phyloP scores from a whole-genome alignment of 2,888 invertebrate species.

The Choristoneura rosaceana region DNA sequence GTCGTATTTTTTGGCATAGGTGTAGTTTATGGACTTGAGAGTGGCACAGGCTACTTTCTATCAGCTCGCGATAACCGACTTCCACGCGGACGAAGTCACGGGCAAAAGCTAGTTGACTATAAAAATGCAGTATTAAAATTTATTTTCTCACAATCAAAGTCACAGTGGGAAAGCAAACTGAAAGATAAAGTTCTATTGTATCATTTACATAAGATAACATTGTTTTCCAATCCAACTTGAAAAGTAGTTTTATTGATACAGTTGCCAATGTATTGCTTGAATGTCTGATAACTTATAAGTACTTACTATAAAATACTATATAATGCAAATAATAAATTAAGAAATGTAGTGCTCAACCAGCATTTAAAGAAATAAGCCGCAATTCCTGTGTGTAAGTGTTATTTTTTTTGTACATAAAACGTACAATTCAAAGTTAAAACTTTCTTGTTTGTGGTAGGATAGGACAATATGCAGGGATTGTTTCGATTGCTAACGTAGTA shows the following conservation, averaged over 20 bases:
- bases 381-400: not conserved
- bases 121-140: too few species aligned
- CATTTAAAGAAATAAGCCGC: not conserved
- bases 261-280: slow-evolving; percentile 2
- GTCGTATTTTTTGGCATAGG: too few species aligned
- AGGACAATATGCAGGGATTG: too few species aligned
- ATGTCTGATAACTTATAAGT: not conserved
- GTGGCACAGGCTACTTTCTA: too few species aligned
- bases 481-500: too few species aligned
- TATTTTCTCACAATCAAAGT: too few species aligned
- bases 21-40: too few species aligned
- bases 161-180: slow-evolving; percentile 16
- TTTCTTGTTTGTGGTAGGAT: too few species aligned
- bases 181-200: slow-evolving; percentile 23
- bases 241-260: slow-evolving; percentile 17
- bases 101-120: too few species aligned
- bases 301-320: not conserved
- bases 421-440: not conserved
- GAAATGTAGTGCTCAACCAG: not conserved
- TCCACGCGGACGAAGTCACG: too few species aligned
- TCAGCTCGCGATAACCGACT: too few species aligned
- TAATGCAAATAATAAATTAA: not conserved
- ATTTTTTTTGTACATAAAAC: slow-evolving; percentile 2
- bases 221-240: slow-evolving; percentile 5
- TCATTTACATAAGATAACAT: slow-evolving; percentile 26